Base-by-base conservation (phyloP, 2,888 invertebrate genomes). In the Yponomeuta sedellus region DNA sequence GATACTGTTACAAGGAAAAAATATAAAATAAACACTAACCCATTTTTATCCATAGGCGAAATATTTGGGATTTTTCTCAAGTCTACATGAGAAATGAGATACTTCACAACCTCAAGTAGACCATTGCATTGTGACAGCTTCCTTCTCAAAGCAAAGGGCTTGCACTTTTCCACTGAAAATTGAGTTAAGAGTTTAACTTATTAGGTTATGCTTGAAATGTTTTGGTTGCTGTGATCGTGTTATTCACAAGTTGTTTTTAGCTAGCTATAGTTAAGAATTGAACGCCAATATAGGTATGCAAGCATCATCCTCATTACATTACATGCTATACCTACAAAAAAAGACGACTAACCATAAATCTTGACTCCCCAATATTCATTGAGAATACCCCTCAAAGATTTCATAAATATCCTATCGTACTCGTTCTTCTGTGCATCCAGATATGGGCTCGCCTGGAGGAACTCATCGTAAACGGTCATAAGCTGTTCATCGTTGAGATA, bases 401-500 rank as follows among this genome's bases (percentile, higher is more conserved):
- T 89, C 87, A 92, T 91, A 74, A 89, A 85, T 72, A 89, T 83
- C 71, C 90, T 85, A 76, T 89, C 90, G 81, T 86, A 91, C 75
- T 88, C 91, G 79, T 88, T 91, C 69, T 77, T 77, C 56, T 82
- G 75, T 12, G 86, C 90, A 70, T 90, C 91, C 71, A 92, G 79
- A 73, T 90, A 90, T 0, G 88, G 89, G 70, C 91, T 90, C 6
- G 86, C 85, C 75, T 87, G 85, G 2, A 92, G 75, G 70, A 92
- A 91, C 74, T 91, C 91, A 80, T 91, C 89, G 74, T 91, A 91
- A 0, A 87, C 89, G 40, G 87, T 87, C 89, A 88, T 88, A 67
- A 91, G 82, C 75, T 91, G 87, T 74, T 91, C 90, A 70, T 91
- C 91, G 39, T 87, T 87, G 61, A 92, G 78, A 71, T 92, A 91